phyloP scores from a whole-genome alignment of 2,888 invertebrate genomes.

The Agrotis ipsilon region DNA sequence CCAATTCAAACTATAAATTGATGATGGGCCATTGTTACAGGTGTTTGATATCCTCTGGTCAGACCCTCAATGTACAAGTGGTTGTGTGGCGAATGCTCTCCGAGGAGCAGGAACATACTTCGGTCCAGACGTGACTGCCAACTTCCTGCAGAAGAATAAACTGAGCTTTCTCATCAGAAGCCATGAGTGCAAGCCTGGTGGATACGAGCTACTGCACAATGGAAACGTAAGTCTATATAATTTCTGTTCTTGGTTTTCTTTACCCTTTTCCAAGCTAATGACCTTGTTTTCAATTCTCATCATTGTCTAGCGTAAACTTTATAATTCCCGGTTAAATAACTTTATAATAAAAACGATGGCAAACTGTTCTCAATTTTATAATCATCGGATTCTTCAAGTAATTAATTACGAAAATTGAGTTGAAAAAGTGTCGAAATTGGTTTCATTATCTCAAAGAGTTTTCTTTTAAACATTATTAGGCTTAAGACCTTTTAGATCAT shows the following conservation, averaged over 20 bases:
- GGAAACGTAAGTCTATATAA: conserved; percentile 92
- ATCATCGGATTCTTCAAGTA: conserved; percentile 1
- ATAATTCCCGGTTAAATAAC: neutral
- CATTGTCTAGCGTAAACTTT: neutral
- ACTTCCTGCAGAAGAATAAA: conserved; percentile 94
- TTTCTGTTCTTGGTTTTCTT: conserved; percentile 10
- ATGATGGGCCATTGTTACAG: conserved; percentile 81
- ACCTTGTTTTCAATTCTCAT: neutral
- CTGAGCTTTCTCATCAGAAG: conserved; percentile 95
- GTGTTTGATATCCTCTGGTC: conserved; percentile 98
- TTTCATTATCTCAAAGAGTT: conserved; percentile 38
- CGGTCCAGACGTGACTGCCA: conserved; percentile 96
- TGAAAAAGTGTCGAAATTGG: conserved; percentile 39
- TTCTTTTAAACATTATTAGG: conserved; percentile 17
- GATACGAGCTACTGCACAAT: conserved; percentile 96
- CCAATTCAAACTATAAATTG: too few relatives aligned
- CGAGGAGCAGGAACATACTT: conserved; percentile 98
- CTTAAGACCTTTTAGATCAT: conserved; percentile 20
- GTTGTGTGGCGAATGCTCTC: conserved; percentile 95
- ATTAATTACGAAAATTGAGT: conserved; percentile 43
- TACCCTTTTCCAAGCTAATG: neutral
- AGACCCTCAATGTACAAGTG: conserved; percentile 95
- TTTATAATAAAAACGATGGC: neutral
- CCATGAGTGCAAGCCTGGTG: conserved; percentile 98
- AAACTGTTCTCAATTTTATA: neutral